Conservation (phyloP, 2,888 invertebrate genomes). For the Sarcophaga caerulescens region DNA sequence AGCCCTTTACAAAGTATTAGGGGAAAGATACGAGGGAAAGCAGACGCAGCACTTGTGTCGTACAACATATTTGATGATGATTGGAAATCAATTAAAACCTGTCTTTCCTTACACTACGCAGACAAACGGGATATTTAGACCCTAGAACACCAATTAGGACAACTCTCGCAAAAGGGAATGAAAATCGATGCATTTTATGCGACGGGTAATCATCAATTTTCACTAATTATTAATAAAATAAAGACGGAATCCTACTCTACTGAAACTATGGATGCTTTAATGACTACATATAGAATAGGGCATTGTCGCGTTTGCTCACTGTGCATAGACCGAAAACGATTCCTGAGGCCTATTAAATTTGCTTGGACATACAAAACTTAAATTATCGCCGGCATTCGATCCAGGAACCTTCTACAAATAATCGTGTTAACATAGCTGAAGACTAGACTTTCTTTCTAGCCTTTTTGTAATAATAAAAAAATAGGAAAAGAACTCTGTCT, state of each 20-base stretch:
- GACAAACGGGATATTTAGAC: conserved; percentile 66
- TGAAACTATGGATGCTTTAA: conserved; percentile 61
- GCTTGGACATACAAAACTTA: conserved; percentile 38
- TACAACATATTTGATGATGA: conserved; percentile 57
- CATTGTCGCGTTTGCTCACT: conserved; percentile 42
- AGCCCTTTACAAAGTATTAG: conserved; percentile 51
- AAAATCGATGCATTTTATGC: conserved; percentile 56
- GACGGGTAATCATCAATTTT: conserved; percentile 63
- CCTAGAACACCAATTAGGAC: conserved; percentile 61
- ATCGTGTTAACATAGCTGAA: too few species aligned
- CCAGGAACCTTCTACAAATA: too few species aligned
- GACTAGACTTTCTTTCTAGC: too few species aligned
- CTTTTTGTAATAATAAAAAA: too few species aligned
- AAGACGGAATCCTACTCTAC: conserved; percentile 63
- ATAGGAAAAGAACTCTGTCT: too few species aligned
- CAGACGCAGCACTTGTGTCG: conserved; percentile 44
- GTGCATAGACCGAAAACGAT: conserved; percentile 6
- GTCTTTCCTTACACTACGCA: conserved; percentile 66
- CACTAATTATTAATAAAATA: conserved; percentile 64
- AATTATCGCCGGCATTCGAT: not conserved
- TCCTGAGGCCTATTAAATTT: conserved; percentile 13
- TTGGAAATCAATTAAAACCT: conserved; percentile 61
- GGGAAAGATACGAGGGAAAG: conserved; percentile 54
- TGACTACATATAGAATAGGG: conserved; percentile 66
- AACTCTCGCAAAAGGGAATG: not conserved